Evolutionary conservation across 1,140 invertebrate genomes (phyloP), one percentile per base, ranked within the genome.

Genomic region (Euglossa dilemma): DNA sequence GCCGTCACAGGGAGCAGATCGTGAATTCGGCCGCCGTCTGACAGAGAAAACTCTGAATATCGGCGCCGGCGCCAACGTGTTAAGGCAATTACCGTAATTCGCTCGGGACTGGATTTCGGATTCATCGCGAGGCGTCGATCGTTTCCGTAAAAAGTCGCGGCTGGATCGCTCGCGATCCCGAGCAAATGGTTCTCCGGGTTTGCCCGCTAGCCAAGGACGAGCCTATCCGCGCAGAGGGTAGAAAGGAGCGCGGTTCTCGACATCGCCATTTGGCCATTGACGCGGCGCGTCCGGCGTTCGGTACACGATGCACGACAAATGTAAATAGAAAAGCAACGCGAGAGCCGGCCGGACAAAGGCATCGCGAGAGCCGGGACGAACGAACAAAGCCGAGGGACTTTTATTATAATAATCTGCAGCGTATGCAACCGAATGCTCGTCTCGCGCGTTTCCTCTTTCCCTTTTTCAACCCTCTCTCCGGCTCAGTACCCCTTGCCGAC

Each of bases 381-480:
- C 73, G 79, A 79, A 89, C 70, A 87, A 90, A 81, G 83, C 69
- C 54, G 64, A 70, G 82, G 64, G 78, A 90, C 85, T 90, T 90
- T 90, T 90, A 90, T 90, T 90, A 90, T 90, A 90, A 90, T 90
- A 90, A 90, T 90, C 79, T 85, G 76, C 89, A 79, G 72, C 43
- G 84, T 77, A 72, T 77, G 80, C 86, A 83, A 77, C 70, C 77
- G 67, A 81, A 86, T 66, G 67, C 72, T 64, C 52, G 73, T 75
- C 47, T 64, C 59, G 73, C 64, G 77, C 25, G 59, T 59, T 79
- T 64, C 61, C 52, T 83, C 52, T 79, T 52, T 74, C 67, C 63
- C 64, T 66, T 59, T 82, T 56, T 54, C 74, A 77, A 81, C 61
- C 81, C 86, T 71, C 76, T 74, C 63, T 64, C 25, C 5, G 73